These are phyloP conservation scores for Cyclophora punctaria DNA, from an alignment of 2,888 invertebrate genomes.

Conservation along the genomic window DNA sequence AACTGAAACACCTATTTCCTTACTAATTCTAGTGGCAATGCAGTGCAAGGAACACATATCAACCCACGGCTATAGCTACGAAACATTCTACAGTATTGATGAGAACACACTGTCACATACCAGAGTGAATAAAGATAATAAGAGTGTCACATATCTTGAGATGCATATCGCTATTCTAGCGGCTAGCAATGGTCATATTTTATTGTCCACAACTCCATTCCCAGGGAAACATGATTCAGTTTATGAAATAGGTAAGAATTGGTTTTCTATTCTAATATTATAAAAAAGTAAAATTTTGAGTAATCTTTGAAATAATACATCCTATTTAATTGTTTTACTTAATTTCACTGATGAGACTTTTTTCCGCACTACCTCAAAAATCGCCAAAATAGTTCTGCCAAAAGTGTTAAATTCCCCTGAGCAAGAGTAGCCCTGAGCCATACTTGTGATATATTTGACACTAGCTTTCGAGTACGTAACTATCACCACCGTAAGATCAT, in stretches of 20 bases:
- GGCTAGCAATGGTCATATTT: constrained; percentile 80
- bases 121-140: constrained; percentile 22
- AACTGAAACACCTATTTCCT: too few species aligned
- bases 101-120: constrained; percentile 23
- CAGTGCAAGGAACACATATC: constrained; percentile 74
- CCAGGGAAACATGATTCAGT: constrained; percentile 70
- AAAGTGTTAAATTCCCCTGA: not conserved
- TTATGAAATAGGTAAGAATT: constrained; percentile 78
- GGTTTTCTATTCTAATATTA: not conserved
- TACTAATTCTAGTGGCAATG: constrained; percentile 40
- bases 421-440: too few species aligned
- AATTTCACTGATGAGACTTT: too few species aligned
- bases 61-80: constrained; percentile 74
- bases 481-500: too few species aligned
- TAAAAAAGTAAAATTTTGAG: not conserved
- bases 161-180: constrained; percentile 81
- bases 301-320: too few species aligned
- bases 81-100: constrained; percentile 71
- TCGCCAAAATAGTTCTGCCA: not conserved
- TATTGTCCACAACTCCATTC: constrained; percentile 71
- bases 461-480: too few species aligned
- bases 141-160: constrained; percentile 49
- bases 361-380: too few species aligned
- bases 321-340: too few species aligned
- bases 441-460: too few species aligned